phyloP scores from a whole-genome alignment of 2,888 invertebrate species.

The Nomada fucata region DNA sequence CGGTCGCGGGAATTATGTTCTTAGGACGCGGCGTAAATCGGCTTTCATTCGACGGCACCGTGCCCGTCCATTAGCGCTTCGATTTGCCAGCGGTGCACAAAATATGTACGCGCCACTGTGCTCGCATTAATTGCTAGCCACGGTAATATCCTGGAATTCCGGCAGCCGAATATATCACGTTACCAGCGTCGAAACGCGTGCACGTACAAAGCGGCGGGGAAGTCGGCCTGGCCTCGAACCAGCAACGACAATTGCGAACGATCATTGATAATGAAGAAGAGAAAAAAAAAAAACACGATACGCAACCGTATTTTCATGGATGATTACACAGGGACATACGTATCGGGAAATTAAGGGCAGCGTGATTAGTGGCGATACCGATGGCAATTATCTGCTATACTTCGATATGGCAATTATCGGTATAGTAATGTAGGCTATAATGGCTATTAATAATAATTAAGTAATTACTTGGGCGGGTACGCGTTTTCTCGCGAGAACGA shows the following conservation, averaged over 20 bases:
- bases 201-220: slow-evolving; percentile 43
- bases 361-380: no score
- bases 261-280: not conserved
- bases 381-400: no score
- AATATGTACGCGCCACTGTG: slow-evolving; percentile 57
- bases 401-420: not conserved
- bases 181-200: slow-evolving; percentile 15
- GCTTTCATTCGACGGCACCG: slow-evolving; percentile 28
- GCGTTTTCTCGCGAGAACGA: not conserved
- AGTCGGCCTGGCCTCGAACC: not conserved
- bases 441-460: not conserved
- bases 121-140: slow-evolving; percentile 61
- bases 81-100: slow-evolving; percentile 60
- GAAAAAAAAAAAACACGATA: not conserved
- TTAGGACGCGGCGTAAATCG: slow-evolving; percentile 10
- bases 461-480: not conserved
- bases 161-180: slow-evolving; percentile 54
- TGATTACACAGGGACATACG: no score
- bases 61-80: slow-evolving; percentile 51
- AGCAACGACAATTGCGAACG: not conserved
- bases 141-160: slow-evolving; percentile 66
- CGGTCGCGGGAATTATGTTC: slow-evolving; percentile 15
- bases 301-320: no score
- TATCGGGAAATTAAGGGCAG: no score
- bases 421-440: not conserved